Conservation (phyloP, 1,140 invertebrate species). For the Conopomorpha cramerella region DNA sequence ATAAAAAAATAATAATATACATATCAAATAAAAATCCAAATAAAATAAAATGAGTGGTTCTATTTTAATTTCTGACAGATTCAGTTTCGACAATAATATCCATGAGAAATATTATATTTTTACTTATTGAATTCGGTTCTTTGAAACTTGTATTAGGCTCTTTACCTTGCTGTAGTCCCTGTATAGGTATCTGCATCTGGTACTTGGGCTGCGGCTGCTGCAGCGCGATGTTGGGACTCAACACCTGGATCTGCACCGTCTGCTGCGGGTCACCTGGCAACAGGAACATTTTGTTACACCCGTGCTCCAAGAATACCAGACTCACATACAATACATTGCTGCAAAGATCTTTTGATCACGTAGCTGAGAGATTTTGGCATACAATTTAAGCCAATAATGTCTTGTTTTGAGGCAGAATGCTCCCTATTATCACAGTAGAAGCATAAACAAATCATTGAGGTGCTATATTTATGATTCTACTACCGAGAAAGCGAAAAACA, state of each 20-base stretch:
- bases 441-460: too few relatives aligned
- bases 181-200: constrained; percentile 73
- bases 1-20: too few relatives aligned
- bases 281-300: neutral
- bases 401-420: too few relatives aligned
- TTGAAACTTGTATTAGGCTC: neutral
- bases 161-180: constrained; percentile 62
- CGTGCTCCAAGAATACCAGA: too few relatives aligned
- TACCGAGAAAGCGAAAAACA: too few relatives aligned
- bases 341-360: too few relatives aligned
- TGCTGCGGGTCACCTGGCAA: constrained; percentile 67
- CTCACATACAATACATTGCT: too few relatives aligned
- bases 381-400: too few relatives aligned
- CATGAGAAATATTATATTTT: neutral
- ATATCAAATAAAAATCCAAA: neutral
- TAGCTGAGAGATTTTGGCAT: too few relatives aligned
- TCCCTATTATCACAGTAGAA: too few relatives aligned
- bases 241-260: constrained; percentile 77
- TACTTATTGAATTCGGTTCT: too few relatives aligned
- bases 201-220: constrained; percentile 69
- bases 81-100: neutral
- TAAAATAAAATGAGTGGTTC: neutral
- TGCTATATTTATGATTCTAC: too few relatives aligned
- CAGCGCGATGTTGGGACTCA: constrained; percentile 63
- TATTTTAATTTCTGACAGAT: neutral